phyloP scores from a whole-genome alignment of 2,113 vertebrate genomes.

The Choloepus hoffmanni region DNA sequence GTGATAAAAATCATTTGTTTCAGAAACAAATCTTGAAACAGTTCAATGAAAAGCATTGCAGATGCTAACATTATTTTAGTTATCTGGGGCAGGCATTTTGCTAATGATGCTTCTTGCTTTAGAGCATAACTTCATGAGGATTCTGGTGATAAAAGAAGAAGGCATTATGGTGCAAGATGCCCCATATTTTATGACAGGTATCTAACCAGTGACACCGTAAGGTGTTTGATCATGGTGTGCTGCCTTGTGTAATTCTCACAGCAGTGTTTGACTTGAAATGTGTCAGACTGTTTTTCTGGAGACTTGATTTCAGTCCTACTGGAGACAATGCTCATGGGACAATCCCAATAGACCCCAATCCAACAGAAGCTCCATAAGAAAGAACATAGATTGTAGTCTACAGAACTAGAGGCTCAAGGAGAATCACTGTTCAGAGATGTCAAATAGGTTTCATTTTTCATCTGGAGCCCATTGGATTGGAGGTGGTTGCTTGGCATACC shows the following conservation, averaged over 20 bases:
- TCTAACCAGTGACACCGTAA: slow-evolving; percentile 51
- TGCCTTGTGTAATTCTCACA: slow-evolving; percentile 45
- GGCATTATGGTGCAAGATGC: slow-evolving; percentile 76
- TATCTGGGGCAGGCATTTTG: slow-evolving; percentile 80
- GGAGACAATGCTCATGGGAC: background rate
- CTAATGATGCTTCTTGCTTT: slow-evolving; percentile 81
- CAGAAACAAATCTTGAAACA: slow-evolving; percentile 86
- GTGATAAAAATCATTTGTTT: slow-evolving; percentile 64
- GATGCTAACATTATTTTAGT: slow-evolving; percentile 82
- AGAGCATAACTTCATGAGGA: slow-evolving; percentile 80
- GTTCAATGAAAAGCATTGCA: slow-evolving; percentile 75
- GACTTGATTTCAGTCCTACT: background rate
- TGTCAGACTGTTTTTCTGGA: background rate
- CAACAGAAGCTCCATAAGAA: background rate
- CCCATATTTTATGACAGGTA: slow-evolving; percentile 56
- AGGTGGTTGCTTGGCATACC: background rate
- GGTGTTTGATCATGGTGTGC: slow-evolving; percentile 59
- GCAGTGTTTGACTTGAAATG: slow-evolving; percentile 46
- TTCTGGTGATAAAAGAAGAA: slow-evolving; percentile 85
- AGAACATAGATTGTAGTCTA: background rate
- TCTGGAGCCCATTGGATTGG: background rate
- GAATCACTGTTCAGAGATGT: background rate
- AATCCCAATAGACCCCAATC: background rate
- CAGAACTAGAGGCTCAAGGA: background rate
- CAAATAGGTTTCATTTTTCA: background rate